Evolutionary conservation across 2,113 vertebrate genomes (phyloP).

Genomic region (Phainopepla nitens): DNA sequence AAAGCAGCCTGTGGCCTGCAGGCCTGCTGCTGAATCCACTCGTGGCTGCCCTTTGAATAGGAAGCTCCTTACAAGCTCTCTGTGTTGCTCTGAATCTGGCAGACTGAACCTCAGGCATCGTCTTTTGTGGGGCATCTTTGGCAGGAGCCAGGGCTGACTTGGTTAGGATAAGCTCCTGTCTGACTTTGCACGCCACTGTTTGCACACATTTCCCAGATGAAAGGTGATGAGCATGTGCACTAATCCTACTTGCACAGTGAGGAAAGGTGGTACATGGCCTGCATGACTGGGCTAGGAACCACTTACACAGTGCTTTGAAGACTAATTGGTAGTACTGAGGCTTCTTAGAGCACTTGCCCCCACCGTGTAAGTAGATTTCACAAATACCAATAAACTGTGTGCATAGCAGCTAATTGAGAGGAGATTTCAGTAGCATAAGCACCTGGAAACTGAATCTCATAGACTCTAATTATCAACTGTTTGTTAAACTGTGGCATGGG

Average conservation of each 20-base stretch:
- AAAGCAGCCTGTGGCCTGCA: background rate
- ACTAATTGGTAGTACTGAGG: background rate
- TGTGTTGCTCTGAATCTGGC: rapidly evolving
- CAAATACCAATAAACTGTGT: background rate
- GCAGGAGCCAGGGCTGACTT: background rate
- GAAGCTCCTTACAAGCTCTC: background rate
- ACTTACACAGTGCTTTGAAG: background rate
- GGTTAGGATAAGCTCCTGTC: background rate
- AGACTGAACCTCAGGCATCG: background rate
- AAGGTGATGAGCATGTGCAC: background rate
- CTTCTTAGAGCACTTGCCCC: background rate
- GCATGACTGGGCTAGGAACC: background rate
- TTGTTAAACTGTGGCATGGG: background rate
- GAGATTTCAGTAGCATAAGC: background rate
- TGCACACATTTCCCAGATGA: background rate
- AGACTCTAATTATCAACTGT: background rate
- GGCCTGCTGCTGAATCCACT: background rate
- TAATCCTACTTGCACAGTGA: background rate
- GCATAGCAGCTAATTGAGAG: background rate
- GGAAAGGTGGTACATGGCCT: background rate
- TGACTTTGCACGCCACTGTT: background rate
- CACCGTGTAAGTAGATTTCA: background rate
- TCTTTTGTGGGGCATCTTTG: background rate
- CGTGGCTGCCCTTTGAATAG: background rate
- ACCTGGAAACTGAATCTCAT: background rate